phyloP scores from a whole-genome alignment of 2,113 vertebrate genomes.

The Chaetops frenatus region DNA sequence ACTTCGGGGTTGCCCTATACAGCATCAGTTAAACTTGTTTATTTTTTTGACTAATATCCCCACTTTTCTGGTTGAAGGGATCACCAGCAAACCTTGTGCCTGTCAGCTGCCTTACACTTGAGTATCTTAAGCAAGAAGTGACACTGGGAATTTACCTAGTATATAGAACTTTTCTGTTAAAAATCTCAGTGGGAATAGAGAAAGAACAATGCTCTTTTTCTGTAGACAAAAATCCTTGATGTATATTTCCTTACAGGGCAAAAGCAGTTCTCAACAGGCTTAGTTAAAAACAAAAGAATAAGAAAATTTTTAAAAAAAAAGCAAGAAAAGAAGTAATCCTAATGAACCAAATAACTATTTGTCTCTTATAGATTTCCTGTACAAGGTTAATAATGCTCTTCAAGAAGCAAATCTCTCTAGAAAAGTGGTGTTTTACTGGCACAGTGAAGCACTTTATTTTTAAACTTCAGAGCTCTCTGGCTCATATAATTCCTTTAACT shows the following conservation, averaged over 20 bases:
- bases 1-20: neutral
- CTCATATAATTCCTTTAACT: neutral
- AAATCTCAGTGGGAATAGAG: neutral
- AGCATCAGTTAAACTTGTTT: neutral
- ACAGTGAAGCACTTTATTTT: neutral
- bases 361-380: neutral
- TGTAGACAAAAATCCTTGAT: neutral
- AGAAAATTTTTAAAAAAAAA: no score
- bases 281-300: neutral
- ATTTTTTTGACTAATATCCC: neutral
- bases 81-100: neutral
- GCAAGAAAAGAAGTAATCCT: neutral
- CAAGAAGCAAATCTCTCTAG: neutral
- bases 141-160: neutral
- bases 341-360: neutral
- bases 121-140: neutral
- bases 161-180: neutral
- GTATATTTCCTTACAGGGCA: neutral
- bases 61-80: neutral
- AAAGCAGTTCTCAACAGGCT: neutral
- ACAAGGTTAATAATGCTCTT: neutral
- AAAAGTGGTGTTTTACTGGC: neutral
- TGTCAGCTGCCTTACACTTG: neutral
- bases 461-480: neutral
- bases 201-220: neutral